Evolutionary conservation across 2,888 invertebrate species (phyloP).

Genomic region (Melanotus villosus): DNA sequence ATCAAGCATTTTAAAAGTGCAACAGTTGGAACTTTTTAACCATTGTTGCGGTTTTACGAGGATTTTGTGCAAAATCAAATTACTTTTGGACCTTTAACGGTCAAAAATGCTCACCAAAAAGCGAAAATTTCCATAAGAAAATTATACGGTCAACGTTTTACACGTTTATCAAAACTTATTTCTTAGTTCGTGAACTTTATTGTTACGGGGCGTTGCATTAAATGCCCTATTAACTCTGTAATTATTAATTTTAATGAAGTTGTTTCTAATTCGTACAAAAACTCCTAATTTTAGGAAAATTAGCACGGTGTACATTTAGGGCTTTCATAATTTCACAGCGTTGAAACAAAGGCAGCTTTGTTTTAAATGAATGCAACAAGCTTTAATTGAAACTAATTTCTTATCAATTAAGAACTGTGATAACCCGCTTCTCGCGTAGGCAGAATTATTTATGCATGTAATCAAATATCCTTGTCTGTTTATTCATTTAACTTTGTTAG

Average conservation of each 20-base stretch:
- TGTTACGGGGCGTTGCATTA: slow-evolving; percentile 18
- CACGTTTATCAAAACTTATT: slow-evolving; percentile 30
- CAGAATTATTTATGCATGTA: neutral
- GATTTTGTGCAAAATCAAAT: no score
- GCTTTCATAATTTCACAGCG: no score
- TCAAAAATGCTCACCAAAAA: no score
- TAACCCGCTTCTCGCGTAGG: neutral
- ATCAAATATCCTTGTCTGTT: slow-evolving; percentile 1
- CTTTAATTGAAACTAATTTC: slow-evolving; percentile 26
- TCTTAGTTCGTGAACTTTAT: slow-evolving; percentile 29
- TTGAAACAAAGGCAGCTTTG: neutral
- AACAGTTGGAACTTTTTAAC: no score
- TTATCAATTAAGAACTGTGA: slow-evolving; percentile 27
- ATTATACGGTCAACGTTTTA: no score
- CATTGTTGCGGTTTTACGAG: no score
- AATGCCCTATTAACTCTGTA: slow-evolving; percentile 9
- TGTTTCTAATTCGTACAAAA: neutral
- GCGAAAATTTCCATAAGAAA: no score
- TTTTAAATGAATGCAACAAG: slow-evolving; percentile 14
- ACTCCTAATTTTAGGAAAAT: neutral
- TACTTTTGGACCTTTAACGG: no score
- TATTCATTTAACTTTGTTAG: neutral
- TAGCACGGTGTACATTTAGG: neutral
- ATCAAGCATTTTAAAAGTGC: no score
- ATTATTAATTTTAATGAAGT: neutral